Evolutionary conservation across 2,113 vertebrate genomes (phyloP), one percentile per base, ranked within the genome.

Genomic region (Ceuthmochares aereus): DNA sequence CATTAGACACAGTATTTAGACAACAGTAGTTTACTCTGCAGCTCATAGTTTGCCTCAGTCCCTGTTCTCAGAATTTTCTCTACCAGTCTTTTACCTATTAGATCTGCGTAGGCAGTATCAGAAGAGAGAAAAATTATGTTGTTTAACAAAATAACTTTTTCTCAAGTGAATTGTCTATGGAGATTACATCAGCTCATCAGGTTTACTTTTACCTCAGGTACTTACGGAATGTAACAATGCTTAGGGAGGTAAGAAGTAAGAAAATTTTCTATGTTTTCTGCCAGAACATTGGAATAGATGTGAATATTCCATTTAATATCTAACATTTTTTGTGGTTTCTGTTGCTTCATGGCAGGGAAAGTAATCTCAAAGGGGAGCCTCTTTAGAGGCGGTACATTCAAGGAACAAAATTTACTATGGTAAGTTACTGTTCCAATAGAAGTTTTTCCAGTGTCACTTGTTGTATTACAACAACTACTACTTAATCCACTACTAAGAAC

Each of bases 341-440:
- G 58, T 91, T 87, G 76, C 72, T 84, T 74, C 34, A 29, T 60
- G 51, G 69, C 80, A 95, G 70, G 34, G 75, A 83, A 90, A 68
- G 17, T 94, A 78, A 76, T 60, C 49, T 56, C 62, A 73, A 82
- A 76, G n/a, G 22, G 36, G 21, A 49, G 49, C 30, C 49, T 94
- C 78, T 94, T 87, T 64, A 89, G 62, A 85, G 43, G 43, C 43
- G 93, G 45, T 85, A 60, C 43, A 60, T 84, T 91, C 60, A 79
- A 89, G 58, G 76, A 91, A 79, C 70, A 89, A 76, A 87, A 49
- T 78, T 77, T 77, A 8, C 54, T 58, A 67, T 91, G 70, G 42
- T 80, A 80, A 93, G 73, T 77, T 80, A 54, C 36, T 83, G 34
- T 85, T 93, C 36, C 5, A 7, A 15, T 14, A 54, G 58, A 64